These are phyloP conservation scores for Erinaceus europaeus DNA, from an alignment of 2,113 vertebrate species.

Conservation along the genomic window DNA sequence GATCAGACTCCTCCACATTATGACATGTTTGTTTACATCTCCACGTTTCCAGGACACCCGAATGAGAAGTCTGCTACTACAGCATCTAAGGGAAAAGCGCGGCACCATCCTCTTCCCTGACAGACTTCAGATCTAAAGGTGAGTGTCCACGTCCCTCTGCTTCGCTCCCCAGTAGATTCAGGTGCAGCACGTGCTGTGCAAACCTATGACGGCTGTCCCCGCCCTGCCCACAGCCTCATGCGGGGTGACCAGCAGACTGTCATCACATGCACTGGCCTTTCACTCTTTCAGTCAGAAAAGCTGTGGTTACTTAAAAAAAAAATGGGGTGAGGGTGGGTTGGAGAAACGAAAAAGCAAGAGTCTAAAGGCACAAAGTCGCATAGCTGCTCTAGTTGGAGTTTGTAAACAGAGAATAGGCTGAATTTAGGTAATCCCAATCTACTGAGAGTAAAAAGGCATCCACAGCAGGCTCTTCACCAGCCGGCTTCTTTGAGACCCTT, in stretches of 20 bases:
- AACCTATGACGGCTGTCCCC: conserved; percentile 56
- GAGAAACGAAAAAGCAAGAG: conserved; percentile 78
- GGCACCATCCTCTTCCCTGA: conserved; percentile 54
- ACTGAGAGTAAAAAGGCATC: conserved; percentile 86
- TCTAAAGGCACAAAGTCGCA: conserved; percentile 87
- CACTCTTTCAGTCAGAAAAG: conserved; percentile 79
- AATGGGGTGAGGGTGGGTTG: neutral
- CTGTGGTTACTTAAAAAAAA: conserved; percentile 61
- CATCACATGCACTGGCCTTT: conserved; percentile 68
- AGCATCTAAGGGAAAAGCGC: conserved; percentile 51
- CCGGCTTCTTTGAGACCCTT: conserved; percentile 81
- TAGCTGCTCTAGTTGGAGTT: conserved; percentile 86
- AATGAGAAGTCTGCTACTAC: conserved; percentile 26
- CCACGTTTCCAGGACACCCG: conserved; percentile 43
- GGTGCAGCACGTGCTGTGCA: conserved; percentile 65
- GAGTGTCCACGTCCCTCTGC: conserved; percentile 40
- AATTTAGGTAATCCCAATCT: conserved; percentile 82
- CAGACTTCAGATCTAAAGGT: conserved; percentile 49
- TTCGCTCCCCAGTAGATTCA: neutral
- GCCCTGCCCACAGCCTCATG: neutral
- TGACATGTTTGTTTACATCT: conserved; percentile 57
- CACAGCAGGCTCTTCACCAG: conserved; percentile 79
- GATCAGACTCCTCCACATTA: conserved; percentile 51
- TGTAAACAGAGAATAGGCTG: conserved; percentile 86
- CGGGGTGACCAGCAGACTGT: conserved; percentile 66